Base-by-base conservation (phyloP, 2,797 vertebrate species). In the Lepidocolaptes lacrymiger region DNA sequence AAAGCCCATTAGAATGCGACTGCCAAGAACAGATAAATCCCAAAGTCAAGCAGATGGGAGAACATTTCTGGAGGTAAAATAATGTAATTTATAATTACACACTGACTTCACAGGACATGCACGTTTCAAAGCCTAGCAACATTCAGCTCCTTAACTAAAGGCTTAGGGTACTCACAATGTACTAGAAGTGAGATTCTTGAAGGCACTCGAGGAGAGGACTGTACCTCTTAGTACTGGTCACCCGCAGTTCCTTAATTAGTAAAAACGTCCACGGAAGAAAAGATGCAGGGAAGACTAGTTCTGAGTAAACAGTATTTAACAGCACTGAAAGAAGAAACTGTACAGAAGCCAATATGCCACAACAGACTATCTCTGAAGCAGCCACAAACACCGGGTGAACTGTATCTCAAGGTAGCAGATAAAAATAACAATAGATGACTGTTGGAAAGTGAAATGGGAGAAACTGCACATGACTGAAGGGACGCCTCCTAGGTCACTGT, bases 241-340 rank as follows among this genome's bases (percentile, higher is more conserved):
- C 34, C 10, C 37, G 17, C 14, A 37, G 48, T 82, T 76, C 32
- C 51, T 82, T 82, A 48, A 54, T 64, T 48, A 61, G 18, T 55
- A 7, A 18, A 58, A 91, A 66, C 10, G 72, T 21, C 63, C 1
- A 71, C 51, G 52, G 71, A 73, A 82, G 30, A 88, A 73, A 84
- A 90, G 18, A 69, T 44, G 49, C 21, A 58, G 12, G 49, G 67
- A 64, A 73, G 83, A 85, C 22, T 36, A 56, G 27, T n/a, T 82
- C 56, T 0, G 2, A 67, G 59, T 49, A 56, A 91, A 51, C 41
- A 74, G 52, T 74, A 87, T 64, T 76, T 95, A 97, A 85, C 41
- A 56, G 76, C 75, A 94, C 85, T 96, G 93, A 91, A 97, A 95
- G 95, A 96, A 96, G 91, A 95, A 95, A 64, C 76, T 58, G 75